Evolutionary conservation across 1,140 invertebrate genomes (phyloP).

Genomic region (Pseudomyrmex concolor): DNA sequence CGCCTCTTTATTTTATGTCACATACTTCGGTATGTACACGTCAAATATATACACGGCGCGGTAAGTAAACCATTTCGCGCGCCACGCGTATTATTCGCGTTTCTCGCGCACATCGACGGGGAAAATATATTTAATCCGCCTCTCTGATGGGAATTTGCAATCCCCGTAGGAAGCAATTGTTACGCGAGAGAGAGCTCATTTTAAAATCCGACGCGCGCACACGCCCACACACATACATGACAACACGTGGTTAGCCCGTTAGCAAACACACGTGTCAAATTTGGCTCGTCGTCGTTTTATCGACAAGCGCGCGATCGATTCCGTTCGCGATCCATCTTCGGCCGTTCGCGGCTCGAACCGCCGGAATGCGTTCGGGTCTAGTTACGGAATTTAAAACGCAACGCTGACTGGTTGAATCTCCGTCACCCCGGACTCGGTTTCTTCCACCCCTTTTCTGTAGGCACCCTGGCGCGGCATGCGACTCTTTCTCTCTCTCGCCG

Average conservation of each 20-base stretch:
- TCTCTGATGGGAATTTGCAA: conserved; percentile 43
- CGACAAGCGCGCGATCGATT: not conserved
- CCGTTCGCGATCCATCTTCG: conserved; percentile 8
- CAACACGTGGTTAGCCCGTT: not conserved
- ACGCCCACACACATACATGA: not conserved
- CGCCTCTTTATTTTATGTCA: conserved; percentile 29
- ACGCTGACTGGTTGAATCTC: conserved; percentile 62
- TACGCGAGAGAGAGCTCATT: conserved; percentile 15
- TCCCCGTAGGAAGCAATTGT: conserved; percentile 24
- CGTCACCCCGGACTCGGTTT: not conserved
- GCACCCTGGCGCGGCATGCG: not conserved
- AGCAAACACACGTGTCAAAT: conserved; percentile 22
- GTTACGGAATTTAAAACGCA: conserved; percentile 60
- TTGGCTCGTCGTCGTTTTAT: conserved; percentile 23
- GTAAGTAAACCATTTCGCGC: conserved; percentile 47
- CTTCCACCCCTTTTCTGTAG: conserved; percentile 5
- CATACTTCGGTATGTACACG: not conserved
- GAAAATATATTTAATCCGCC: conserved; percentile 34
- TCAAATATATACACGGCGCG: not conserved
- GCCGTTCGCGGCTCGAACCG: not conserved
- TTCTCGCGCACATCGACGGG: conserved; percentile 21
- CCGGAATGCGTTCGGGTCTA: conserved; percentile 35
- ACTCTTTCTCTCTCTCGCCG: not conserved
- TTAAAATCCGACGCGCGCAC: not conserved
- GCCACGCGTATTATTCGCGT: conserved; percentile 43